Percentiles rank a stretch among this genome's conserved stretches.
phyloP scores from a whole-genome alignment of 2,113 vertebrate genomes.

The Catharus fuscescens region DNA sequence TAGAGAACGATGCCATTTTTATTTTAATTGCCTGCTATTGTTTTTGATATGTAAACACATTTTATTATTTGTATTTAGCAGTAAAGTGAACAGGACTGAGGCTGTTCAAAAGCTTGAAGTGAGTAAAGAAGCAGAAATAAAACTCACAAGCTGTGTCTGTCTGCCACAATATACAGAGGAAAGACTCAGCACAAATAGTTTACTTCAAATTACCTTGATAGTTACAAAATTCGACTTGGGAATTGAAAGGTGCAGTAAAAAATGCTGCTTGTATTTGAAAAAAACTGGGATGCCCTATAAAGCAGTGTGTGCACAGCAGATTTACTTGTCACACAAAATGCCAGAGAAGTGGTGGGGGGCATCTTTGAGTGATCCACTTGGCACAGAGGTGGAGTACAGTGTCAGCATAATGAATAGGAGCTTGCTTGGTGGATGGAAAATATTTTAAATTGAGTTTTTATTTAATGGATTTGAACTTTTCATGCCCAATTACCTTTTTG shows the following conservation, averaged over 20 bases:
- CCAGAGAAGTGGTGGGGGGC: constrained; percentile 65
- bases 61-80: background rate
- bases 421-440: constrained; percentile 55
- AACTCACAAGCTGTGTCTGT: background rate
- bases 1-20: background rate
- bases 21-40: background rate
- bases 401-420: constrained; percentile 68
- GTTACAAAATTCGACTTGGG: background rate
- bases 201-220: background rate
- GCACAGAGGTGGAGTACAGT: constrained; percentile 63
- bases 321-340: constrained; percentile 64
- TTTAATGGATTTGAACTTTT: constrained; percentile 74
- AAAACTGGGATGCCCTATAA: constrained; percentile 25
- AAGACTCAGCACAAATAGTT: background rate
- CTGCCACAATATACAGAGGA: background rate
- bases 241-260: constrained; percentile 31
- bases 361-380: constrained; percentile 65
- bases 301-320: constrained; percentile 49
- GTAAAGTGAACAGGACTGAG: background rate
- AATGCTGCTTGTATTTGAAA: background rate
- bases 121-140: background rate
- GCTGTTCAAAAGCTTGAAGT: background rate
- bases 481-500: constrained; percentile 67
- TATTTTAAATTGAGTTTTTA: constrained; percentile 70
- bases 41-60: background rate